Evolutionary conservation across 2,113 vertebrate species (phyloP), one percentile per base, ranked within the genome.

Genomic region (Trichechus manatus): DNA sequence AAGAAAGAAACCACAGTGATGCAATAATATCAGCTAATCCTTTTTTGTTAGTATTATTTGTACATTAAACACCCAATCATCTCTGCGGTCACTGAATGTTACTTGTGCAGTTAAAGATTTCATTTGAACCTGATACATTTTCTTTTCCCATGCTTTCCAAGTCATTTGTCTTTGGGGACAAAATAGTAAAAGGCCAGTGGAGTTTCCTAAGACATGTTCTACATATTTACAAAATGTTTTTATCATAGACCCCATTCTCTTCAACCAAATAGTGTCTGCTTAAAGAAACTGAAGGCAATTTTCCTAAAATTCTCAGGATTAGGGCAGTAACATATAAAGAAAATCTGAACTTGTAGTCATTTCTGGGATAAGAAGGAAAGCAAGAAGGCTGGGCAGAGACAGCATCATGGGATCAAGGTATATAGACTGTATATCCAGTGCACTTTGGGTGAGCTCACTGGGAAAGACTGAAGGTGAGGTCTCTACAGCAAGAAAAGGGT

Each of bases 351-450:
- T 6, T 31, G 15, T 9, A 50, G 20, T 29, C 8, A 53, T 77
- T 95, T 77, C 56, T 20, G n/a, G 6, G 23, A 42, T 61, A 23
- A 93, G 29, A 81, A 72, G 33, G 15, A 56, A 64, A 61, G 20
- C 50, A 53, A 7, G 17, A 4, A 22, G 36, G 0, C 15, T 42
- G 33, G 17, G n/a, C 5, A 75, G 80, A 59, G 36, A 56, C 1
- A 70, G 36, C 39, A 3, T 19, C 56, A 6, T 0, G 1, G 1
- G 17, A 42, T 22, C 42, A n/a, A 1, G 44, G 47, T 33, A 17
- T 4, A 10, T 6, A 3, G 47, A 5, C 8, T 23, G 11, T 4
- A 19, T 80, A 53, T 50, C 78, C 56, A 27, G 10, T 19, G n/a
- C 7, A 66, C 27, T 81, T 14, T 39, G 33, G 42, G 11, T 63